Conservation (phyloP, 1,140 invertebrate species). For the Littorina saxatilis region DNA sequence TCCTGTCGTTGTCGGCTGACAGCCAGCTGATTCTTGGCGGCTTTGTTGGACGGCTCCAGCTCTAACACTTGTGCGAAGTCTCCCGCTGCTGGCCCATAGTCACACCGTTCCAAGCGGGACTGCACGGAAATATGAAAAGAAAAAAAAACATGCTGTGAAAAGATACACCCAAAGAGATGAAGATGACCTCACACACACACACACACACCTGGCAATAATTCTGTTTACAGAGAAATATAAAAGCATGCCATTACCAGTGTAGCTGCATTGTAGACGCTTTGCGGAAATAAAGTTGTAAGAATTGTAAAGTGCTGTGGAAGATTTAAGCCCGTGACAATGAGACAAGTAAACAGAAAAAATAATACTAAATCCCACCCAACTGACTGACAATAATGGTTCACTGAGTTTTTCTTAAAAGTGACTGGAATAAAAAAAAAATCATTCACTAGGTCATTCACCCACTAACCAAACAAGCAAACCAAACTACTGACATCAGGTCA, state of each 20-base stretch:
- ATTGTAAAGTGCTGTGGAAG: no score
- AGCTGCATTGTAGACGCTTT: no score
- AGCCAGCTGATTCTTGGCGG: constrained; percentile 86
- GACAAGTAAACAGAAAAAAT: no score
- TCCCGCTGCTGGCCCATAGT: constrained; percentile 85
- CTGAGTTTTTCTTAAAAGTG: not conserved
- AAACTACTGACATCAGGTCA: not conserved
- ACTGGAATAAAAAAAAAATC: not conserved
- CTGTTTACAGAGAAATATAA: no score
- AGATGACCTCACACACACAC: no score
- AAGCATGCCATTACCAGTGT: no score
- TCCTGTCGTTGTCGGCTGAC: constrained; percentile 86
- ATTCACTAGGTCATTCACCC: not conserved
- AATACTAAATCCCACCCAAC: no score
- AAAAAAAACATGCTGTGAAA: no score
- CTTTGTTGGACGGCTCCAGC: constrained; percentile 88
- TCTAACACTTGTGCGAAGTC: constrained; percentile 87
- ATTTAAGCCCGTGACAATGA: no score
- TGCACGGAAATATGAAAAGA: constrained; percentile 70
- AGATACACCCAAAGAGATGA: not conserved
- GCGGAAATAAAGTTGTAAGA: no score
- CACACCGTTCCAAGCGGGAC: constrained; percentile 85
- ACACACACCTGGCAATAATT: no score
- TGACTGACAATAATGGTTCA: no score
- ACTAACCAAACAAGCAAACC: not conserved